Base-by-base conservation (phyloP, 2,888 invertebrate genomes). In the Timema podura region DNA sequence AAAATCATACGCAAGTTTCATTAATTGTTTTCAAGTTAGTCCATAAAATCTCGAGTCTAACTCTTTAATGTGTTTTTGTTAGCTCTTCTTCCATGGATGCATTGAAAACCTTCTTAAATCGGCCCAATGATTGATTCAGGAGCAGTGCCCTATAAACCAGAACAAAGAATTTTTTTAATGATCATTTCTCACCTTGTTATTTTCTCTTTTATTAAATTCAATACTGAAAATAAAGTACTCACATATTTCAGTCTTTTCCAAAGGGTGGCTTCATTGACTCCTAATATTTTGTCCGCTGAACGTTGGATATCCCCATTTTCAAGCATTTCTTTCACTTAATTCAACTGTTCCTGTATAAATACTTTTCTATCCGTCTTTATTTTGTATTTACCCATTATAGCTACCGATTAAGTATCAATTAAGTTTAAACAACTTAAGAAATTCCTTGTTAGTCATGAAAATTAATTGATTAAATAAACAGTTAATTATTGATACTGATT, bases 1-100 rank as follows among this genome's bases (percentile, higher is more conserved):
- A 13, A 61, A 61, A 44, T 59, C 30, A 44, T 59, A 59, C 16
- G 59, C 15, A 5, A 61, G 6, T 30, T 61, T 5, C 61, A 61
- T 61, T 6, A 61, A 45, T 61, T 30, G 30, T 11, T 30, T 61
- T 11, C 6, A 44, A 10, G 61, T 61, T 11, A 61, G 30, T 30
- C 61, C 61, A n/a, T 61, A 61, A 45, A 61, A 16, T n/a, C 30
- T 16, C 30, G 61, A 10, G 10, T 61, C 61, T 11, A 61, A 61
- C 10, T 61, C 61, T 5, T 7, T n/a, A 6, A 5, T 45, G 13
- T 61, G 16, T n/a, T 45, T 61, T 61, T 11, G 61, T 13, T n/a
- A 61, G 11, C 8, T 7, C 15, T 5, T 30, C 61, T 61, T n/a
- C 61, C 61, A 61, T 61, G 5, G 30, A 30, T 61, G 30, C 45